A percentile compares a stretch with the other conserved stretches of the same genome.
These are phyloP conservation scores for Stenurella melanura DNA, from an alignment of 2,888 invertebrate genomes.

Conservation along the genomic window DNA sequence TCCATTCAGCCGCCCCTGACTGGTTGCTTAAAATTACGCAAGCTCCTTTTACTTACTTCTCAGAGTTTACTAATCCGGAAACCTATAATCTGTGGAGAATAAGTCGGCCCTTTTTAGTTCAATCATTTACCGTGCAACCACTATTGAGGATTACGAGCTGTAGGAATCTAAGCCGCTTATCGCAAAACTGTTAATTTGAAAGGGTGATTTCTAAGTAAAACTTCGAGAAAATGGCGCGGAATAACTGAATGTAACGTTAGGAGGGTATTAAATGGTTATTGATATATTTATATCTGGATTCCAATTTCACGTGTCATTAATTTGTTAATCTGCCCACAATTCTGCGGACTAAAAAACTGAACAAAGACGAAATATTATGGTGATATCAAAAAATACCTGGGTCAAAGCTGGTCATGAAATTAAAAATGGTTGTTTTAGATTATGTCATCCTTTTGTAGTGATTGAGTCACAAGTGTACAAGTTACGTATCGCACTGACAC, in stretches of 20 bases:
- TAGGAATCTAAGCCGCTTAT: conserved; percentile 29
- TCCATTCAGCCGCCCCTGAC: background rate
- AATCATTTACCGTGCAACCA: conserved; percentile 26
- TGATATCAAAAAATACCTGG: too few species aligned
- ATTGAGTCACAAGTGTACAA: too few species aligned
- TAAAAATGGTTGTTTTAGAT: too few species aligned
- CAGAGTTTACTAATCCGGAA: conserved; percentile 34
- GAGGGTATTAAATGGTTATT: background rate
- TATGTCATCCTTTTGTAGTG: too few species aligned
- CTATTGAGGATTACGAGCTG: conserved; percentile 23
- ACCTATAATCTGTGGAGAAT: conserved; percentile 35
- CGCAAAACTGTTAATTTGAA: conserved; percentile 33
- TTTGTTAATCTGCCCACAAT: background rate
- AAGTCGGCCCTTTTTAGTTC: conserved; percentile 32
- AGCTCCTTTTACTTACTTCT: background rate
- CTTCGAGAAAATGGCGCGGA: conserved; percentile 13
- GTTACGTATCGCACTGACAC: too few species aligned
- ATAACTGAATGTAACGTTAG: conserved; percentile 8
- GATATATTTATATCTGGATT: background rate
- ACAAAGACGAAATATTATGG: too few species aligned
- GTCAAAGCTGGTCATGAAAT: too few species aligned
- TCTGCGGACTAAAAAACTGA: background rate
- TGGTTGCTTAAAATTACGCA: background rate
- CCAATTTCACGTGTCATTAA: background rate
- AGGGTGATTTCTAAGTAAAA: conserved; percentile 35